These are phyloP conservation scores for Limosa lapponica DNA, from an alignment of 2,797 vertebrate species.

Conservation along the genomic window DNA sequence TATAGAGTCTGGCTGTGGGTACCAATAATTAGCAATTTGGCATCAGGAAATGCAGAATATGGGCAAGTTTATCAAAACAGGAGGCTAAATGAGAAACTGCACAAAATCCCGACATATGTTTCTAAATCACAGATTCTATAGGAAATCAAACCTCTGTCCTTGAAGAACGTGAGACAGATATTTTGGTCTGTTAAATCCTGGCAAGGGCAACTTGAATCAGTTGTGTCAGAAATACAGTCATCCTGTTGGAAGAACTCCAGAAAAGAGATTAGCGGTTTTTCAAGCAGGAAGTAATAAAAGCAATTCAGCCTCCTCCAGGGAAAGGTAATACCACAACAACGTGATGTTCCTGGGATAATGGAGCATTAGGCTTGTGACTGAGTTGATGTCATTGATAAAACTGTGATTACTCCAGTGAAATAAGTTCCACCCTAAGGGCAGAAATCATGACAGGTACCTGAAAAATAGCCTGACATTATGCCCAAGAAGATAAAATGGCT, in stretches of 20 bases:
- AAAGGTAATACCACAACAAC: slow-evolving; percentile 46
- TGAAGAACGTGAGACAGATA: background rate
- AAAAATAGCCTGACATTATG: background rate
- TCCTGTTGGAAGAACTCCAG: slow-evolving; percentile 48
- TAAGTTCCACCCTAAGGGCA: background rate
- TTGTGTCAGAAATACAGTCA: background rate
- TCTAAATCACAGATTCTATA: background rate
- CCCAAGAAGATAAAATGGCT: background rate
- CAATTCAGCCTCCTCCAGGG: slow-evolving; percentile 29
- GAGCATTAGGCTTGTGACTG: slow-evolving; percentile 3
- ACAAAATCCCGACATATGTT: accelerated
- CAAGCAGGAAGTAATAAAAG: slow-evolving; percentile 62
- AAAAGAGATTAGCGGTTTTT: slow-evolving; percentile 36
- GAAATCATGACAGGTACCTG: background rate
- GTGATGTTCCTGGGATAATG: slow-evolving; percentile 22
- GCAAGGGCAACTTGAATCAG: slow-evolving; percentile 1
- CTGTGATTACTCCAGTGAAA: background rate
- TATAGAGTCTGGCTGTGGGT: background rate
- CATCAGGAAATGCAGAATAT: background rate
- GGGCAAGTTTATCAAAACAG: background rate
- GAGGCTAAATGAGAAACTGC: background rate
- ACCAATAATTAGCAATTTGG: background rate
- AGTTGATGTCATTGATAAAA: slow-evolving; percentile 53
- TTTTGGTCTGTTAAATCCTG: background rate
- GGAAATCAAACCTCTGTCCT: background rate